Conservation (phyloP, 2,888 invertebrate species). For the Polyommatus icarus region DNA sequence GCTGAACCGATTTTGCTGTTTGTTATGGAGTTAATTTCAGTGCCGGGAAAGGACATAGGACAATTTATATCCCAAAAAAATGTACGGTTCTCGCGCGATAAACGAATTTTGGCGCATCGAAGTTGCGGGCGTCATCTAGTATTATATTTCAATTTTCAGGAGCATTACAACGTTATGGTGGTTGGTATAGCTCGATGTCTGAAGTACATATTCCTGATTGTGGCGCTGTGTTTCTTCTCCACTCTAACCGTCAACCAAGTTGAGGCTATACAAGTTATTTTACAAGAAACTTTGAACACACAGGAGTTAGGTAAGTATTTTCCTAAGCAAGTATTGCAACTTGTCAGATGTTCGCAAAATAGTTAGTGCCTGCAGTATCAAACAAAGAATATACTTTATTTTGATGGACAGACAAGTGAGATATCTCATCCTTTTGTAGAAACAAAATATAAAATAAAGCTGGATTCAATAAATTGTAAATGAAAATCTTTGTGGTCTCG, state of each 20-base stretch:
- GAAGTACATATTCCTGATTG: slow-evolving; percentile 56
- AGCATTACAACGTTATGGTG: neutral
- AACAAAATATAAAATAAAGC: neutral
- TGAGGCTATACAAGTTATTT: slow-evolving; percentile 51
- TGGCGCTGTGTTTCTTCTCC: slow-evolving; percentile 60
- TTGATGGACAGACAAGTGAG: neutral
- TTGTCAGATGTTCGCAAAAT: neutral
- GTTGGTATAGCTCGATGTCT: slow-evolving; percentile 43
- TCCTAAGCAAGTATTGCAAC: too few species aligned
- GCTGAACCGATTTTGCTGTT: too few species aligned
- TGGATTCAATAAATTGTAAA: neutral
- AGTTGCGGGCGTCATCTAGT: too few species aligned
- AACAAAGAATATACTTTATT: neutral
- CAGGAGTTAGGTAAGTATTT: slow-evolving; percentile 50
- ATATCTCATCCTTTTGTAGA: neutral
- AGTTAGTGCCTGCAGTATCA: neutral
- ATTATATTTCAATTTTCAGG: slow-evolving; percentile 33
- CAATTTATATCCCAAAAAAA: too few species aligned
- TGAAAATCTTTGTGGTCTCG: neutral
- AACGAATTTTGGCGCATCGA: too few species aligned
- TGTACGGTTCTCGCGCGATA: too few species aligned
- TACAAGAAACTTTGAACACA: slow-evolving; percentile 62
- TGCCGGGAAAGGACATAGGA: too few species aligned
- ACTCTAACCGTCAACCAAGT: slow-evolving; percentile 57
- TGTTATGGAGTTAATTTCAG: too few species aligned